These are phyloP conservation scores for Therioaphis trifolii DNA, from an alignment of 2,888 invertebrate species.

Conservation along the genomic window DNA sequence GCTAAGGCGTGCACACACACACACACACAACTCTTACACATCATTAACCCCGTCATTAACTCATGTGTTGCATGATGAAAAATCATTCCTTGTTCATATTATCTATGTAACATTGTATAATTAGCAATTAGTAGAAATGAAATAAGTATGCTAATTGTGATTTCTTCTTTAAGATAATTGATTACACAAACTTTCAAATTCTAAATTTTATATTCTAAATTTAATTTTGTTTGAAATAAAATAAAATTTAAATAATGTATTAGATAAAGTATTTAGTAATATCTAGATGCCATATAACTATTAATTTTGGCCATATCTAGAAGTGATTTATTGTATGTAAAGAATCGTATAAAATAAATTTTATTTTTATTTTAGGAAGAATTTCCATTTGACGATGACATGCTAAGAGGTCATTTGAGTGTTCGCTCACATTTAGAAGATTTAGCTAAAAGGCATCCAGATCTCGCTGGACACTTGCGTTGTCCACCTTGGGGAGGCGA, in stretches of 20 bases:
- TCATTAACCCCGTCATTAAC: no score
- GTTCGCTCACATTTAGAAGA: constrained; percentile 75
- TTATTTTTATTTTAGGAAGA: constrained; percentile 69
- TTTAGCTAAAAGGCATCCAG: constrained; percentile 79
- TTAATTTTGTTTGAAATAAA: not conserved
- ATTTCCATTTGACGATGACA: constrained; percentile 78
- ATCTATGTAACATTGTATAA: no score
- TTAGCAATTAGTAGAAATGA: not conserved
- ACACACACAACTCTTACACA: no score
- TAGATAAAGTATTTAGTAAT: no score
- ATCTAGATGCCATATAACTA: no score
- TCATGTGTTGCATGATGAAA: not conserved
- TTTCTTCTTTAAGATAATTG: constrained; percentile 5
- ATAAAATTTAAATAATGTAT: not conserved
- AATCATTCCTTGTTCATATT: not conserved
- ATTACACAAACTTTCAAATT: not conserved
- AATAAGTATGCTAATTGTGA: not conserved
- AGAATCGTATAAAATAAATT: not conserved
- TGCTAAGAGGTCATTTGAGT: constrained; percentile 68
- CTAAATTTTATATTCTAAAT: not conserved
- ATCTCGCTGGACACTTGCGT: constrained; percentile 78
- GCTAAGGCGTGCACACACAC: no score
- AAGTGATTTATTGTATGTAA: not conserved
- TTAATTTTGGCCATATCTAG: constrained; percentile 33
- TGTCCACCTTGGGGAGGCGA: constrained; percentile 68